These are phyloP conservation scores for Phaonia tiefii DNA, from an alignment of 2,888 invertebrate genomes.

Conservation along the genomic window DNA sequence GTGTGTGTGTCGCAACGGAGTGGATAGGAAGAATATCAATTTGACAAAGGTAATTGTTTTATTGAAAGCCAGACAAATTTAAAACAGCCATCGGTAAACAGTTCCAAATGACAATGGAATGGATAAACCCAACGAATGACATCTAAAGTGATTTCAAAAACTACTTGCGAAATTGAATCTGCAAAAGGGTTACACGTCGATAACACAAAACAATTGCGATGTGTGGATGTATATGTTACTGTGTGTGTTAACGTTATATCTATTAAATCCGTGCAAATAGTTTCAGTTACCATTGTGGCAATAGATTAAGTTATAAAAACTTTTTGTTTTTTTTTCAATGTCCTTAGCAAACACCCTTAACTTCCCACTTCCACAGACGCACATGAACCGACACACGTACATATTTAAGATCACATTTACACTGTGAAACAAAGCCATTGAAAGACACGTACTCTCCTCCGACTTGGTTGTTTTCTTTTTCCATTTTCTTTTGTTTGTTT, in stretches of 20 bases:
- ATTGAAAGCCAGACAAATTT: constrained; percentile 42
- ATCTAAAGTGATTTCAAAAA: background rate
- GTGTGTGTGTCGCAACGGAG: no score
- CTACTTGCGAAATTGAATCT: background rate
- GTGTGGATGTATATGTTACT: background rate
- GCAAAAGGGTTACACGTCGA: constrained; percentile 7
- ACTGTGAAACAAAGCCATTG: constrained; percentile 28
- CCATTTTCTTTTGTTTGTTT: background rate
- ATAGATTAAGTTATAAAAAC: constrained; percentile 43
- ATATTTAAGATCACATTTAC: constrained; percentile 13
- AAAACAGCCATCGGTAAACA: constrained; percentile 20
- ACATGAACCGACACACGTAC: background rate
- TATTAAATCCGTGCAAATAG: constrained; percentile 48
- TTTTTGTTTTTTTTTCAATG: constrained; percentile 20
- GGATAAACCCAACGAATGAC: background rate
- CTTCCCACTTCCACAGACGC: constrained; percentile 10
- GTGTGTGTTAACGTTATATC: constrained; percentile 8
- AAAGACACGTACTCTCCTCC: constrained; percentile 4
- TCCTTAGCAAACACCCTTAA: background rate
- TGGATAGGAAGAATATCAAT: background rate
- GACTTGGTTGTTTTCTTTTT: background rate
- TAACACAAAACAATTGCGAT: background rate
- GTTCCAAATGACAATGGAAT: constrained; percentile 20
- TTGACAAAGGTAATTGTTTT: constrained; percentile 49
- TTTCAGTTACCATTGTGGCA: constrained; percentile 43